Evolutionary conservation across 2,888 invertebrate genomes (phyloP), one percentile per base, ranked within the genome.

Genomic region (Meandrusa payeni): DNA sequence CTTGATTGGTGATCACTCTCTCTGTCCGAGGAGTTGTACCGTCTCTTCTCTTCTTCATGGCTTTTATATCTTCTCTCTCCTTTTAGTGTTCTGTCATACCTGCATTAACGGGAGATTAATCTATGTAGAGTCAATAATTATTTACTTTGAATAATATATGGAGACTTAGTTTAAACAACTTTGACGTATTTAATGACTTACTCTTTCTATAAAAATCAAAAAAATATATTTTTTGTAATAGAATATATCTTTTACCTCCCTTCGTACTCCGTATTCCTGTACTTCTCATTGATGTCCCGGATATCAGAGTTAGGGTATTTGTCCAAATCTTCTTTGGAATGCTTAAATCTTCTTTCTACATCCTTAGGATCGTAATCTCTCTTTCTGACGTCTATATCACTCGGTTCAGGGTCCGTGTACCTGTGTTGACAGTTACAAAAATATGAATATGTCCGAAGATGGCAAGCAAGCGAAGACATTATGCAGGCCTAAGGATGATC

Each of bases 21-120:
- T 37, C 89, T 76, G 23, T 89, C 90, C 19, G 85, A 86, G 1
- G 88, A 89, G 57, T 85, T 78, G 71, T 93, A 91, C 57, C 92
- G 90, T 47, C 89, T 89, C 51, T 70, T 92, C 88, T 75, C 64
- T 41, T 63, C 71, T 33, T 69, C 60, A 4, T 59, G 60, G 40
- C 72, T 70, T 60, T 64, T 65, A 49, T 64, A 63, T 49, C 69
- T 71, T 59, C 69, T 72, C 31, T 76, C 83, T 46, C 75, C 74
- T 59, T 69, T 77, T 2, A 72, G 34, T 7, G 70, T 72, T 51
- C 67, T 72, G 22, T 78, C 70, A 48, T 74, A 76, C 47, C 80
- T 78, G 49, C 4, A 41, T 40, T 20, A 15, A 29, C n/a, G n/a
- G 9, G 9, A 20, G 15, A 4, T 15, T 15, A n/a, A n/a, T n/a